Evolutionary conservation across 2,797 vertebrate species (phyloP).

Genomic region (Megaceryle alcyon): DNA sequence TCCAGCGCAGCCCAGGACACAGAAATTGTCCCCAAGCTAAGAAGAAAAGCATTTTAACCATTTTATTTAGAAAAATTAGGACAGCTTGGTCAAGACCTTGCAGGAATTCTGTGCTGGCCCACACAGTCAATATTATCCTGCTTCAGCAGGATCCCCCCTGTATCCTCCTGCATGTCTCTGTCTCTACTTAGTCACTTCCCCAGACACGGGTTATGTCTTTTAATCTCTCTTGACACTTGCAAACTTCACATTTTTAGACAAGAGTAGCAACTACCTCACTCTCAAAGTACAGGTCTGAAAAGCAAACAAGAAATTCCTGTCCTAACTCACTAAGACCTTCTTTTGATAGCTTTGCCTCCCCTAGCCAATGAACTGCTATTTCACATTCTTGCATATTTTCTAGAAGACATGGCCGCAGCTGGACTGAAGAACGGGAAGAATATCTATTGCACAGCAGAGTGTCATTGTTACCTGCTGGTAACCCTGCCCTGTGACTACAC

Average conservation of each 20-base stretch:
- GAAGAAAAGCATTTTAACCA: background rate
- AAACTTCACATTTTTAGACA: background rate
- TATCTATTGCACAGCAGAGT: conserved; percentile 28
- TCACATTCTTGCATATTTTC: conserved; percentile 44
- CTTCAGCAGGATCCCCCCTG: background rate
- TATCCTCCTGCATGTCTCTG: background rate
- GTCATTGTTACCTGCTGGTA: background rate
- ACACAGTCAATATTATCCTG: background rate
- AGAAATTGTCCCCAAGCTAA: background rate
- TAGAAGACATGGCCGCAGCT: background rate
- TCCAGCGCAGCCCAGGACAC: background rate
- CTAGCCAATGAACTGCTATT: conserved; percentile 5
- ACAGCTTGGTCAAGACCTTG: background rate
- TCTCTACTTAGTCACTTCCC: background rate
- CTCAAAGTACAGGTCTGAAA: background rate
- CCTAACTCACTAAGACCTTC: conserved; percentile 54
- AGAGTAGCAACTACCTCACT: background rate
- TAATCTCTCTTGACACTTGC: background rate
- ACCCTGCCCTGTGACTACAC: background rate
- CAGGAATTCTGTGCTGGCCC: background rate
- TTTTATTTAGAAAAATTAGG: background rate
- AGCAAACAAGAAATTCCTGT: conserved; percentile 49
- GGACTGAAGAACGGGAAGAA: conserved; percentile 22
- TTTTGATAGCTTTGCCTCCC: background rate
- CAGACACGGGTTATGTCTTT: background rate